A percentile compares a stretch with the other conserved stretches of the same genome.
These are phyloP conservation scores for Metellina segmentata DNA, from an alignment of 2,888 invertebrate species.

Conservation along the genomic window DNA sequence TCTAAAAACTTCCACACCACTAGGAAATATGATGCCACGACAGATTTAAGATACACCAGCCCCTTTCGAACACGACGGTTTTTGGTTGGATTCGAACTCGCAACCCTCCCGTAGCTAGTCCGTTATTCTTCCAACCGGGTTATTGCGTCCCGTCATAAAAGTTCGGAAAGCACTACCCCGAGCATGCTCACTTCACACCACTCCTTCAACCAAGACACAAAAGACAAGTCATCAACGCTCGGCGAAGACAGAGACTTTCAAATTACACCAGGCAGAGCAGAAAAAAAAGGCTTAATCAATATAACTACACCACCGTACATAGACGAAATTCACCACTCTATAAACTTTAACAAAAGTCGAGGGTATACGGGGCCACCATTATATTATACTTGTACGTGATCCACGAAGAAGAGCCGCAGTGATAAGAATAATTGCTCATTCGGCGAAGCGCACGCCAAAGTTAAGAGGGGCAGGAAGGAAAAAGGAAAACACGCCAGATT, in stretches of 20 bases:
- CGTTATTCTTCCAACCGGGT: too few relatives aligned
- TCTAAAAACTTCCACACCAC: too few relatives aligned
- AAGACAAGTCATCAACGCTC: background rate
- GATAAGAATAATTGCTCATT: constrained; percentile 52
- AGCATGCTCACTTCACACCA: background rate
- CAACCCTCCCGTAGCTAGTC: too few relatives aligned
- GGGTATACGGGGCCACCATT: background rate
- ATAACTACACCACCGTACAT: background rate
- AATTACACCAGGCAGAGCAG: background rate
- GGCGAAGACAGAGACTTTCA: background rate
- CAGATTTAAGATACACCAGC: too few relatives aligned
- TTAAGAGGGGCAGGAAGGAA: constrained; percentile 3
- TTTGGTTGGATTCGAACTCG: too few relatives aligned
- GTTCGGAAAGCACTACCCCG: too few relatives aligned
- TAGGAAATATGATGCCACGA: too few relatives aligned
- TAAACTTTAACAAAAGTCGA: background rate
- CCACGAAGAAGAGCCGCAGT: constrained; percentile 17
- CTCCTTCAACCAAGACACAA: background rate
- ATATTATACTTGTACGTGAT: constrained; percentile 26
- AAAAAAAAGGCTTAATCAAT: background rate
- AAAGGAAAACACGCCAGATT: constrained; percentile 11
- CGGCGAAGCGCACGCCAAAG: constrained; percentile 17
- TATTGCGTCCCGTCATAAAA: too few relatives aligned
- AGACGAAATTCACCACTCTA: background rate
- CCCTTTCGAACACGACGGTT: too few relatives aligned